phyloP scores from a whole-genome alignment of 2,113 vertebrate species.

The Nanorana parkeri region DNA sequence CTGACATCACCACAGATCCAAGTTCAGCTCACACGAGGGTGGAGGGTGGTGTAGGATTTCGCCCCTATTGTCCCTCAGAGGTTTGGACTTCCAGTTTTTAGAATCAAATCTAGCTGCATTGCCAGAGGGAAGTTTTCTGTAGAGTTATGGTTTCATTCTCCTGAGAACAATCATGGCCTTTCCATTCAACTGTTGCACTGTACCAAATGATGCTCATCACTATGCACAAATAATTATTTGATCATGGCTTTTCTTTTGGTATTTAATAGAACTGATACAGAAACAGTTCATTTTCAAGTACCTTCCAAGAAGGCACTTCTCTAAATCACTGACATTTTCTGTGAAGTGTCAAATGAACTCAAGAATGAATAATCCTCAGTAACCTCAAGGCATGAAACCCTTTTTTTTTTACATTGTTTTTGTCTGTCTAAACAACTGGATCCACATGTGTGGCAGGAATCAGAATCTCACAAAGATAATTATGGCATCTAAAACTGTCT shows the following conservation, averaged over 20 bases:
- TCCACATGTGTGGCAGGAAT: not conserved
- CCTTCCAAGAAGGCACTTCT: not conserved
- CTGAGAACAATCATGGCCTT: conserved; percentile 5
- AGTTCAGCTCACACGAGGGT: conserved; percentile 15
- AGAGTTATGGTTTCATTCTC: not conserved
- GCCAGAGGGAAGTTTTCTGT: conserved; percentile 14
- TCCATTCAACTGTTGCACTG: not conserved
- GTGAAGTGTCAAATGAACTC: not conserved
- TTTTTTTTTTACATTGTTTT: not conserved
- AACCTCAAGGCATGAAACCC: not conserved
- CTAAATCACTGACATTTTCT: not conserved
- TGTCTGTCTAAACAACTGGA: not conserved
- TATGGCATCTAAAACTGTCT: too few species aligned
- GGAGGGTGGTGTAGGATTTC: conserved; percentile 10
- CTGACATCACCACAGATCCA: conserved; percentile 3
- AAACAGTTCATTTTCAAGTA: not conserved
- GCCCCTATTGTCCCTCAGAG: conserved; percentile 5
- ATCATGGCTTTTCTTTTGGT: not conserved
- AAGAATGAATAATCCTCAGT: not conserved
- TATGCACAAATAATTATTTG: not conserved
- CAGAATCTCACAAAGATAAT: not conserved
- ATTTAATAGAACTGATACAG: not conserved
- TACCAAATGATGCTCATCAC: not conserved
- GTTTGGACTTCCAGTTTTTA: conserved; percentile 31
- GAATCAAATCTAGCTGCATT: not conserved